Conservation (phyloP, 2,888 invertebrate genomes). For the Seladonia tumulorum region DNA sequence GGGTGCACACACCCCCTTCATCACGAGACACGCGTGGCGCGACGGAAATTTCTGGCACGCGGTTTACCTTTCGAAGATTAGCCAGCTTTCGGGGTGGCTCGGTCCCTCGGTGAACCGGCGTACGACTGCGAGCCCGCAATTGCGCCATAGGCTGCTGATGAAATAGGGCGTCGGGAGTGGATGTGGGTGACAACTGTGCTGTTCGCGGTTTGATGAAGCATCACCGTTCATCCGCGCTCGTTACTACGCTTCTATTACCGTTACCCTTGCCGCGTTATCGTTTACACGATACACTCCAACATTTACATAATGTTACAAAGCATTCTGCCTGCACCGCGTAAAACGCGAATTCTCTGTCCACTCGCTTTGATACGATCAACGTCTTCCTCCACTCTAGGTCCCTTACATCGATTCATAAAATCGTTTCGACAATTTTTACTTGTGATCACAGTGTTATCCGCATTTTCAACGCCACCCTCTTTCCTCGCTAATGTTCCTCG, state of each 20-base stretch:
- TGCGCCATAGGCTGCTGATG: constrained; percentile 23
- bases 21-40: constrained; percentile 49
- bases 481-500: no score
- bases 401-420: background rate
- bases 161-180: constrained; percentile 8
- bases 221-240: background rate
- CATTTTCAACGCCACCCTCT: no score
- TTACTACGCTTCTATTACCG: constrained; percentile 1
- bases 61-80: constrained; percentile 47
- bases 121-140: constrained; percentile 22
- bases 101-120: background rate
- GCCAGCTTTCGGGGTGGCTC: constrained; percentile 11
- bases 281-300: background rate
- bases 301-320: constrained; percentile 4
- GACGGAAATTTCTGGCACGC: constrained; percentile 48
- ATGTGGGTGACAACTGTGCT: constrained; percentile 20
- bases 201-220: constrained; percentile 16
- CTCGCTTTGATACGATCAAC: background rate
- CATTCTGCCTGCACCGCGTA: background rate
- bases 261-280: background rate
- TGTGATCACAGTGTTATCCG: no score
- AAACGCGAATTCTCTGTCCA: background rate
- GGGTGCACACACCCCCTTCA: constrained; percentile 18
- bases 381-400: background rate
- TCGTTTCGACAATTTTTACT: no score